Percentiles rank a stretch among this genome's conserved stretches.
These are phyloP conservation scores for Tauraco erythrolophus DNA, from an alignment of 2,113 vertebrate genomes.

Conservation along the genomic window DNA sequence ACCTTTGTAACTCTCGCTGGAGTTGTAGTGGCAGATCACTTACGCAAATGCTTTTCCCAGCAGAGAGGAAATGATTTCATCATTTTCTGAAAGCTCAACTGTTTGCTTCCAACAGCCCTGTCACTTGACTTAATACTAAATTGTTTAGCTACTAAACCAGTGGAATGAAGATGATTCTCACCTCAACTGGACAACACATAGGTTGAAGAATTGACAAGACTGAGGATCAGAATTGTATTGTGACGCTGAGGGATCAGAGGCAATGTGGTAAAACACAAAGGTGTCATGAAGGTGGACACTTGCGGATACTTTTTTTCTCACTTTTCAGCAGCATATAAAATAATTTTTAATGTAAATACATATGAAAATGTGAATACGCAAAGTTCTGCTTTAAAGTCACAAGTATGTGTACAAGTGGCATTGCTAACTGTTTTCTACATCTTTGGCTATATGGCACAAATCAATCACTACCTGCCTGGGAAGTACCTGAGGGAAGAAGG, in stretches of 20 bases:
- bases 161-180: background rate
- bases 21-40: constrained; percentile 4
- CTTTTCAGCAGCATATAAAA: background rate
- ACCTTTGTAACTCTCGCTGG: constrained; percentile 15
- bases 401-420: background rate
- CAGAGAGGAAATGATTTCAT: background rate
- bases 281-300: background rate
- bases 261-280: background rate
- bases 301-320: background rate
- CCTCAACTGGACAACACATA: rapidly evolving
- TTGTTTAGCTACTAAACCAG: background rate
- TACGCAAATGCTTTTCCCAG: constrained; percentile 5
- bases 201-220: background rate
- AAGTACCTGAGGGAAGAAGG: background rate
- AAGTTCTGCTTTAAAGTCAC: background rate
- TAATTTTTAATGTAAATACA: background rate
- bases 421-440: background rate
- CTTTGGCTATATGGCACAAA: background rate
- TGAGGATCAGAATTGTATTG: background rate
- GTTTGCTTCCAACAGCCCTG: background rate
- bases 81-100: background rate
- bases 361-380: background rate
- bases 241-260: background rate
- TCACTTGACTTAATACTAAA: background rate
- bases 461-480: background rate